Conservation (phyloP, 2,888 invertebrate genomes). For the Tenthredo scrophulariae region DNA sequence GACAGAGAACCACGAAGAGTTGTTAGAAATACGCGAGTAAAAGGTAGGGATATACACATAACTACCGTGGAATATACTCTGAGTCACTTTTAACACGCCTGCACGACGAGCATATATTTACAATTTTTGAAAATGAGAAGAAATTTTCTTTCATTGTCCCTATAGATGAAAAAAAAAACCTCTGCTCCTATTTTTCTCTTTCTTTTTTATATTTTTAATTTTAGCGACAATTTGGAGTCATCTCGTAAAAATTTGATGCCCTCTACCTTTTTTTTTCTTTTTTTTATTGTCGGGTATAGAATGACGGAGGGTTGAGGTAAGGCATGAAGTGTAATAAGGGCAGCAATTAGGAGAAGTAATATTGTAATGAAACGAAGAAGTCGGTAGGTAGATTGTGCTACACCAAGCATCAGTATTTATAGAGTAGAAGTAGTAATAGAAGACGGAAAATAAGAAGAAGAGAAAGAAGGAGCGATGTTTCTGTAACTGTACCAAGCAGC, state of each 20-base stretch:
- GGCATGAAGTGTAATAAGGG: no score
- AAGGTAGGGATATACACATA: background rate
- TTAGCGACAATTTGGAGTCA: no score
- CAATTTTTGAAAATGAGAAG: background rate
- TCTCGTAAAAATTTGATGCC: no score
- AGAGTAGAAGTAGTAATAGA: background rate
- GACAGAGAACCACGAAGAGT: background rate
- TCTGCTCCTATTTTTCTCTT: background rate
- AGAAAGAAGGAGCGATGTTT: background rate
- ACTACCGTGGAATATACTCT: slow-evolving; percentile 21
- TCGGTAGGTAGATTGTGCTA: background rate
- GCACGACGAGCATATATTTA: background rate
- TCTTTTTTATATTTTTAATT: no score
- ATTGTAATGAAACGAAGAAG: background rate
- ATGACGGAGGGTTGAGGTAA: no score
- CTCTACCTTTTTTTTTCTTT: no score
- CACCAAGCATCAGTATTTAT: background rate
- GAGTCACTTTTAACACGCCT: background rate
- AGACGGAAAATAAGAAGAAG: background rate
- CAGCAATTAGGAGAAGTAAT: background rate
- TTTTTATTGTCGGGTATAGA: no score
- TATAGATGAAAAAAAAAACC: background rate
- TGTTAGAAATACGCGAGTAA: background rate
- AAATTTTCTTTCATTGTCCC: background rate
- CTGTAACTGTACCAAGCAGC: background rate